A percentile compares a stretch with the other conserved stretches of the same genome.
Evolutionary conservation across 1,140 invertebrate genomes (phyloP).

Genomic region (Leptinotarsa defecta): DNA sequence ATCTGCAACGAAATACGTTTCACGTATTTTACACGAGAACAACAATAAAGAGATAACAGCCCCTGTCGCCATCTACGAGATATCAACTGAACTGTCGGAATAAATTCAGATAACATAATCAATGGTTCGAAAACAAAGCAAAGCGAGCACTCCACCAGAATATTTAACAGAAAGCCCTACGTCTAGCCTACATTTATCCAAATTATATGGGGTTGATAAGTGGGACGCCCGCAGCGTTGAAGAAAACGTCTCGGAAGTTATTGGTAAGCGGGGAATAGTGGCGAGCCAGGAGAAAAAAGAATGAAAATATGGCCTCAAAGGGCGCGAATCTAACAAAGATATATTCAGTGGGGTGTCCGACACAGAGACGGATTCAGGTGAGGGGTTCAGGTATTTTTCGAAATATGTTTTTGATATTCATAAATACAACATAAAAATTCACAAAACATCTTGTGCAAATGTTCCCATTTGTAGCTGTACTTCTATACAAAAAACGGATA

Average conservation of each 20-base stretch:
- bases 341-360: too few relatives aligned
- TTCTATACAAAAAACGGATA: too few relatives aligned
- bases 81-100: not conserved
- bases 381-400: too few relatives aligned
- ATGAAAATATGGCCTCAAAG: constrained; percentile 35
- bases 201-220: constrained; percentile 20
- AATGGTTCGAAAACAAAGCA: constrained; percentile 6
- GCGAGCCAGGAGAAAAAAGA: constrained; percentile 13
- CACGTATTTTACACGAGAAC: not conserved
- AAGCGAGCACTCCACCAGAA: not conserved
- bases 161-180: not conserved
- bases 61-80: not conserved
- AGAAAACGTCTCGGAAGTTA: constrained; percentile 10
- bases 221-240: not conserved
- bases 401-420: too few relatives aligned
- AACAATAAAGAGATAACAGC: constrained; percentile 3
- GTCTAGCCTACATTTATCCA: constrained; percentile 7
- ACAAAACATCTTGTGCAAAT: too few relatives aligned
- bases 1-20: too few relatives aligned
- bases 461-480: too few relatives aligned
- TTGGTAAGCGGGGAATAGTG: constrained; percentile 18
- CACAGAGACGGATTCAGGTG: too few relatives aligned
- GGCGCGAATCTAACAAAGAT: not conserved
- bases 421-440: too few relatives aligned
- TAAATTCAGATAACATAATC: constrained; percentile 9